Base-by-base conservation (phyloP, 2,797 vertebrate genomes). In the Etheostoma nigrum region DNA sequence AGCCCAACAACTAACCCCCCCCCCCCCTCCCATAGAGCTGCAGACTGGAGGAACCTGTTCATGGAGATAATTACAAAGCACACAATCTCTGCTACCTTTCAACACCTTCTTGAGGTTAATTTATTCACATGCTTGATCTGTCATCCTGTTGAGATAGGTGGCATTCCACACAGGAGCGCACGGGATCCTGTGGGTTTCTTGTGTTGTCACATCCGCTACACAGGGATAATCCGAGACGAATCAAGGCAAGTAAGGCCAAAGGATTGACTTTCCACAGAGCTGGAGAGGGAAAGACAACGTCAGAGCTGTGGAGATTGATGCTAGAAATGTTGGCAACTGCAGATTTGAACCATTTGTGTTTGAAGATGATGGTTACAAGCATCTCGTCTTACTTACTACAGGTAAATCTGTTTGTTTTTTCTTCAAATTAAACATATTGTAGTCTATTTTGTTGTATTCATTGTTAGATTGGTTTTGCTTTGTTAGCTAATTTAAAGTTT, bases 201-300 rank as follows among this genome's bases (percentile, higher is more conserved):
- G 74, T 27, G 23, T 42, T 16, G 42, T 63, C 21, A 49, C 59
- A 42, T 79, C 73, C 1, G 10, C 21, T 19, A 18, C 49, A 15
- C 63, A 42, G 79, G 73, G 91, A 84, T 93, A 89, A 94, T 92
- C 91, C 90, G 84, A 59, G 67, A 82, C 54, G 7, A 88, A 86
- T 92, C 86, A 89, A 85, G 87, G 90, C 86, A 89, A 90, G 72
- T 0, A 42, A 91, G 81, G 82, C 77, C 69, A 89, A n/a, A 21
- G 87, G 90, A 91, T 88, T 89, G 88, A 90, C 77, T 91, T 82
- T 54, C 81, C 61, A 72, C 45, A 72, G 73, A 88, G 80, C 78
- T 6, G 1, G 42, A 68, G 66, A 69, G 65, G 59, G 25, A 74
- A 58, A 27, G 67, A 72, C 42, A 48, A 76, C 85, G 70, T 86